A percentile compares a stretch with the other conserved stretches of the same genome.
These are phyloP conservation scores for Saguinus midas DNA, from an alignment of 2,113 vertebrate species.

Conservation along the genomic window DNA sequence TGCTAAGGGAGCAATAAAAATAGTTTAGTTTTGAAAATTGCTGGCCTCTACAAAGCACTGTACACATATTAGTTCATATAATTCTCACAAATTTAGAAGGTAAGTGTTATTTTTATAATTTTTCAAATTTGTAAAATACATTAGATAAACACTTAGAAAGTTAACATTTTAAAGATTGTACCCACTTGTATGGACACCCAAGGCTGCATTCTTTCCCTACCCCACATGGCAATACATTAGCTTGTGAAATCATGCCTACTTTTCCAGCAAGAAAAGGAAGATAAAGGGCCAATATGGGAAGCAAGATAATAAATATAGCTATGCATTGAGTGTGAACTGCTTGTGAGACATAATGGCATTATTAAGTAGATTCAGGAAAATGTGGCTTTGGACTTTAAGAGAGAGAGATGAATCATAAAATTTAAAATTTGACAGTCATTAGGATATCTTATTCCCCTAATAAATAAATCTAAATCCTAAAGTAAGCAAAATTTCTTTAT, in stretches of 20 bases:
- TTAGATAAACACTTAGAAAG: background rate
- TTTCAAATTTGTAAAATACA: background rate
- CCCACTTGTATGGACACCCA: background rate
- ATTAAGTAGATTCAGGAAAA: background rate
- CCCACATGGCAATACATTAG: background rate
- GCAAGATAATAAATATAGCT: background rate
- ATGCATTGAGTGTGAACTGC: background rate
- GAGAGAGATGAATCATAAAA: background rate
- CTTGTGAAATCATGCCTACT: background rate
- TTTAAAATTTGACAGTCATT: background rate
- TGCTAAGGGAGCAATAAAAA: background rate
- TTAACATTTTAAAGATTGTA: background rate
- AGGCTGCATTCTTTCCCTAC: background rate
- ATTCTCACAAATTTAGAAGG: background rate
- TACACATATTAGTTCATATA: background rate
- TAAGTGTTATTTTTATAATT: background rate
- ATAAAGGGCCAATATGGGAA: background rate
- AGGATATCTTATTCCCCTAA: background rate
- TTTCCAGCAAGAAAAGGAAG: background rate
- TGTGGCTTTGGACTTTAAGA: background rate
- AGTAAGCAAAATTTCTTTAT: background rate
- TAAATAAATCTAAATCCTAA: background rate
- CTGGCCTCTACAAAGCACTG: background rate
- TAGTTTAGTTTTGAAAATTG: conserved; percentile 37
- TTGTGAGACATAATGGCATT: background rate